Evolutionary conservation across 2,113 vertebrate genomes (phyloP).

Genomic region (Origma solitaria): DNA sequence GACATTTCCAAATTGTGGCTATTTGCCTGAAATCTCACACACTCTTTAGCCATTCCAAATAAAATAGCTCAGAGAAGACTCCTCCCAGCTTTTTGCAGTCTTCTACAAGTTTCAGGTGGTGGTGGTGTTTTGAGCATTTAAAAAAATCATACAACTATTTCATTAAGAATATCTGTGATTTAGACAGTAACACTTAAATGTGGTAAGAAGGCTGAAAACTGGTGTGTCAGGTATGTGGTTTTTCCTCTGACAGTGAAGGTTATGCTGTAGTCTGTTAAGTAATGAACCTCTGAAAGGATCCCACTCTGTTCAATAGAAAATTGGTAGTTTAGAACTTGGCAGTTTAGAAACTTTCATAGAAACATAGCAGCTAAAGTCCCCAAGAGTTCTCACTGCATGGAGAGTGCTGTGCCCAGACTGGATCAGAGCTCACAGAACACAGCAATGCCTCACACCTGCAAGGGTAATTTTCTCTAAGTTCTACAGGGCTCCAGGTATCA

Average conservation of each 20-base stretch:
- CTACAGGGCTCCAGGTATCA: not conserved
- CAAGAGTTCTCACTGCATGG: not conserved
- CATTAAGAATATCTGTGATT: not conserved
- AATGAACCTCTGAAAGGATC: not conserved
- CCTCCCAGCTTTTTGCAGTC: not conserved
- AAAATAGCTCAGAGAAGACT: not conserved
- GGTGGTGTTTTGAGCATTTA: not conserved
- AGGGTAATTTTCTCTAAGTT: not conserved
- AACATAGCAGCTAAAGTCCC: not conserved
- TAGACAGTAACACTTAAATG: not conserved
- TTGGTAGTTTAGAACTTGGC: not conserved
- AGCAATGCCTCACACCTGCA: not conserved
- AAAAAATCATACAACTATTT: not conserved
- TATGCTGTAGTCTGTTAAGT: not conserved
- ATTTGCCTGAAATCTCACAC: not conserved
- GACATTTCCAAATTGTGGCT: not conserved
- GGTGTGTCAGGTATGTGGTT: not conserved
- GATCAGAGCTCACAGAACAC: not conserved
- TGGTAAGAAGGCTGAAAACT: not conserved
- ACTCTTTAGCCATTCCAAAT: not conserved
- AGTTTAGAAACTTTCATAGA: not conserved
- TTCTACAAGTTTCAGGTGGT: not conserved
- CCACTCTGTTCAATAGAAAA: not conserved
- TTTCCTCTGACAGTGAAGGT: not conserved
- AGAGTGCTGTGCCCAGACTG: not conserved